A percentile compares a stretch with the other conserved stretches of the same genome.
Evolutionary conservation across 2,797 vertebrate genomes (phyloP).

Genomic region (Avahi laniger): DNA sequence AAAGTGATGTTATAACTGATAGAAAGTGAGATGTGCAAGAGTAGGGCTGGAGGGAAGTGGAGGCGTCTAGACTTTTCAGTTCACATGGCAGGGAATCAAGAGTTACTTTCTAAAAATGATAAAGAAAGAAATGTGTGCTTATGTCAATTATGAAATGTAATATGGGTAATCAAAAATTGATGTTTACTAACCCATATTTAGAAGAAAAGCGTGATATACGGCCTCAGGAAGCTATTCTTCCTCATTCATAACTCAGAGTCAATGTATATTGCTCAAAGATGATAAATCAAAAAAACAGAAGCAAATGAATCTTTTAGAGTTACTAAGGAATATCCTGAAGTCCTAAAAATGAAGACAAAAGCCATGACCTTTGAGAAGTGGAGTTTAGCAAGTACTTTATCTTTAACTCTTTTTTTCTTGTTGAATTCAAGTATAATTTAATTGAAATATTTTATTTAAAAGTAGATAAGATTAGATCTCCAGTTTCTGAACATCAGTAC

Average conservation of each 20-base stretch:
- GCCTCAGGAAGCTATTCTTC: neutral
- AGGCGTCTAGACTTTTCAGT: neutral
- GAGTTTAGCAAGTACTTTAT: neutral
- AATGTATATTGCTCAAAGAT: neutral
- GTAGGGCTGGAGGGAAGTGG: neutral
- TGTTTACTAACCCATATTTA: neutral
- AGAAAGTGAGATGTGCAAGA: neutral
- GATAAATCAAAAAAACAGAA: constrained; percentile 10
- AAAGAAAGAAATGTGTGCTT: neutral
- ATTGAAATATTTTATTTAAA: constrained; percentile 24
- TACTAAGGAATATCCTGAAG: neutral
- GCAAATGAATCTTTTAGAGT: neutral
- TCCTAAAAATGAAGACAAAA: neutral
- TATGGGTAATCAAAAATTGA: neutral
- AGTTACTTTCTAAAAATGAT: neutral
- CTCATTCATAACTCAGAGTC: neutral
- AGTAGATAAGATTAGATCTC: neutral
- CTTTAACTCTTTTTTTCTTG: neutral
- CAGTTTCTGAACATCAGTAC: neutral
- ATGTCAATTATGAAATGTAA: neutral
- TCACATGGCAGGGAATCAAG: neutral
- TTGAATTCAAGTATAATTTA: constrained; percentile 31
- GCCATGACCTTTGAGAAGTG: neutral
- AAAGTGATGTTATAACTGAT: neutral
- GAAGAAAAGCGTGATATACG: neutral